Evolutionary conservation across 2,888 invertebrate species (phyloP).

Genomic region (Heliconius charithonia): DNA sequence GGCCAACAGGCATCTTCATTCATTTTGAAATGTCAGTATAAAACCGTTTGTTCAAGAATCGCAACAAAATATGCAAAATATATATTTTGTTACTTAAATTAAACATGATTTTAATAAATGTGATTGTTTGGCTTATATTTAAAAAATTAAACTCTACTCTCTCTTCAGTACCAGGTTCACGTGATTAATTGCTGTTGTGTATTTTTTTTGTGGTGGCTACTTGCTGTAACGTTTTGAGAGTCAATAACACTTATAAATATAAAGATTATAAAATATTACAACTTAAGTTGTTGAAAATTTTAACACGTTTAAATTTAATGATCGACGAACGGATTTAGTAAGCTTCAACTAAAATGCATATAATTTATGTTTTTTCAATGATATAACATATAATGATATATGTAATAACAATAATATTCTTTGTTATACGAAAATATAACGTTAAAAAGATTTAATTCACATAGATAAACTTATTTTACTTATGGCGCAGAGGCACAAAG

Average conservation of each 20-base stretch:
- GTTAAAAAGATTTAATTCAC: too few species aligned
- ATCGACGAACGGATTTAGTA: too few species aligned
- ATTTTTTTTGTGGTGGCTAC: not conserved
- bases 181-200: not conserved
- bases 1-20: constrained; percentile 27
- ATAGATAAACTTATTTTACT: too few species aligned
- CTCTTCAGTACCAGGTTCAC: not conserved
- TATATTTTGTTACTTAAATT: not conserved
- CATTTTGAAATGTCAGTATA: constrained; percentile 6
- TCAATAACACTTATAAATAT: not conserved
- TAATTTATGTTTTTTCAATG: too few species aligned
- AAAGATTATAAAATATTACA: not conserved
- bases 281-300: not conserved
- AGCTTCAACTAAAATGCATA: too few species aligned
- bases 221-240: not conserved
- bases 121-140: not conserved
- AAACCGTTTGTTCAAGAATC: not conserved
- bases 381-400: too few species aligned
- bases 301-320: too few species aligned
- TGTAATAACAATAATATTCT: too few species aligned
- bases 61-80: not conserved
- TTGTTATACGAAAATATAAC: too few species aligned
- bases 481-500: too few species aligned
- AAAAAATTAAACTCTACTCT: too few species aligned
- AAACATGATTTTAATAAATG: not conserved